Evolutionary conservation across 2,888 invertebrate species (phyloP).

Genomic region (Branchipolynoe longqiensis): DNA sequence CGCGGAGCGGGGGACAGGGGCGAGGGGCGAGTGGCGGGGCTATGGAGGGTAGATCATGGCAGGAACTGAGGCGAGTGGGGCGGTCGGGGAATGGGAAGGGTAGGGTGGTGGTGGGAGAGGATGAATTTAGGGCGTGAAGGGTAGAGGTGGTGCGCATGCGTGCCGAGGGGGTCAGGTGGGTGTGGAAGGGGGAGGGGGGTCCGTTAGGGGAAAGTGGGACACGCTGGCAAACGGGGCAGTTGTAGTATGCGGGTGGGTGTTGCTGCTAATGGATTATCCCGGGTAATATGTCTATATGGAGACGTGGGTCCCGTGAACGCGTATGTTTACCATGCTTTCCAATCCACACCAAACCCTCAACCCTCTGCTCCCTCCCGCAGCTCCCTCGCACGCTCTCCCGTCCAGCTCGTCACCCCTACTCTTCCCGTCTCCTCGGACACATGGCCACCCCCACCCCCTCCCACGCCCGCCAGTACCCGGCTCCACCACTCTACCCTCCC

Average conservation of each 20-base stretch:
- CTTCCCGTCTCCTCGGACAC: not conserved
- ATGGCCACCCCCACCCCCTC: too few species aligned
- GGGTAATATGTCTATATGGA: constrained; percentile 37
- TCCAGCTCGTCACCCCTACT: not conserved
- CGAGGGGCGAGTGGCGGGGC: not conserved
- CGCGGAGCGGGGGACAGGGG: not conserved
- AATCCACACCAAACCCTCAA: not conserved
- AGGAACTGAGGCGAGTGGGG: too few species aligned
- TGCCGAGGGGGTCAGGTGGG: too few species aligned
- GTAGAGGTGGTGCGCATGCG: too few species aligned
- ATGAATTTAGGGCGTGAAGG: too few species aligned
- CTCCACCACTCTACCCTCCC: not conserved
- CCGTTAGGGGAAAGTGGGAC: too few species aligned
- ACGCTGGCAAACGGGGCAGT: too few species aligned
- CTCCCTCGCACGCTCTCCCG: not conserved
- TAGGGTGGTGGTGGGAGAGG: too few species aligned
- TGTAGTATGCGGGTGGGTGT: too few species aligned
- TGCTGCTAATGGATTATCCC: constrained; percentile 5
- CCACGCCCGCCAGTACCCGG: not conserved
- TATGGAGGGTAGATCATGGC: too few species aligned
- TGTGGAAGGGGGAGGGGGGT: too few species aligned
- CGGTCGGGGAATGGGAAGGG: too few species aligned
- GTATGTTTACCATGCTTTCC: constrained; percentile 40
- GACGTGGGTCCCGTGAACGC: not conserved
- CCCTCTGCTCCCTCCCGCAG: not conserved